These are phyloP conservation scores for Puffinus mauretanicus DNA, from an alignment of 2,113 vertebrate genomes.

Conservation along the genomic window DNA sequence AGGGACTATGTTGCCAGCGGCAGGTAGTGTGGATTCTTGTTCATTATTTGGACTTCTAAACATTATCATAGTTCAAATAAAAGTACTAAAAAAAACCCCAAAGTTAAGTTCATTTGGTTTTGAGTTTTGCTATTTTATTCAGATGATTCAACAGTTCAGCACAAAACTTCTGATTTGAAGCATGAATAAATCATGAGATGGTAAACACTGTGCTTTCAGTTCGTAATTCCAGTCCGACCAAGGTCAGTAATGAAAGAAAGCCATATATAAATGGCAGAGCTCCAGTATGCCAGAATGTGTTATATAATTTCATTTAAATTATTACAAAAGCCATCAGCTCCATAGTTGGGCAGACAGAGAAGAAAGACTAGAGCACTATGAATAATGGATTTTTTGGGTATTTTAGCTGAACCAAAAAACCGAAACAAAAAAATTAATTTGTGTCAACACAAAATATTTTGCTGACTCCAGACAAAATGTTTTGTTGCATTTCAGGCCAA, in stretches of 20 bases:
- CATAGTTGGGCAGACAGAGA: neutral
- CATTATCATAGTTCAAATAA: neutral
- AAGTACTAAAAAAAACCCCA: accelerated
- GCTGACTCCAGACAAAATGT: neutral
- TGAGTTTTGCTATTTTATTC: neutral
- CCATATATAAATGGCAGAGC: neutral
- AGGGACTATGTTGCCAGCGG: neutral
- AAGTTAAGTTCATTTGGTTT: neutral
- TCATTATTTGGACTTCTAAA: neutral
- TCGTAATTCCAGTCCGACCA: neutral
- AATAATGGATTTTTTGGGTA: neutral
- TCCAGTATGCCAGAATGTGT: neutral
- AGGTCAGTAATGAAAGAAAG: neutral
- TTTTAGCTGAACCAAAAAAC: neutral
- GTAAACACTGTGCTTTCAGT: neutral
- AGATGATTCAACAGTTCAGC: neutral
- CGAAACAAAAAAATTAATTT: neutral
- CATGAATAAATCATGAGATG: neutral
- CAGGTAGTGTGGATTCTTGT: neutral
- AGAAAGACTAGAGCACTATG: neutral
- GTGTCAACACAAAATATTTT: neutral
- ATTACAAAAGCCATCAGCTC: neutral
- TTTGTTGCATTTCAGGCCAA: neutral
- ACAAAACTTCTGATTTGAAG: neutral
- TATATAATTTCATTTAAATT: neutral